Evolutionary conservation across 2,113 vertebrate species (phyloP), one percentile per base, ranked within the genome.

Genomic region (Hassar affinis): DNA sequence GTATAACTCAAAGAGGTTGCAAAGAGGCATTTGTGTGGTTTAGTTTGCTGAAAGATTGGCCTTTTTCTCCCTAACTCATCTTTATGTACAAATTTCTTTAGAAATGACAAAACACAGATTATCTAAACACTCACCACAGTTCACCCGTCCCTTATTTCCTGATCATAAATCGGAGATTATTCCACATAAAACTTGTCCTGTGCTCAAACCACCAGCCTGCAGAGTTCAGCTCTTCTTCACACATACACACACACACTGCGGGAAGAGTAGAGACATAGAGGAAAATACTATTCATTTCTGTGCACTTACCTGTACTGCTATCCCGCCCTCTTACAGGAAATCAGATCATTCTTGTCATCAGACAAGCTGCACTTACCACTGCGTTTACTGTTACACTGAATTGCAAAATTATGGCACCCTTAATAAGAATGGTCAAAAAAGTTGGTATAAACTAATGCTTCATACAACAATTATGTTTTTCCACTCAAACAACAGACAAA

Each of bases 51-150:
- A 8, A 2, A 38, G 17, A 27, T 12, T 33, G 56, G 22, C 33
- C 35, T 56, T 45, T 22, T 25, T 38, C 17, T 38, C 17, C 8
- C 10, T 66, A 12, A 49, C 12, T 3, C 1, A 0, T 56, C 27
- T 56, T 69, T 14, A 35, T 2, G 6, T 11, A 25, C 33, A 52
- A 18, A 4, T 69, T 56, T 69, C 11, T 47, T 54, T 81, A 54
- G 2, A 38, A 54, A 10, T 12, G 22, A 56, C 2, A 56, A 15
- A 35, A 69, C 33, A 69, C 33, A 18, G 4, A 81, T 61, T 51
- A 85, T 49, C 17, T 20, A 74, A 57, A 27, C 18, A 66, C 76
- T 86, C 22, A 83, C 80, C 56, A n/a, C 18, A 59, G 33, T 35
- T 76, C 52, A 71, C 45, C 18, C 35, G 33, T 49, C 27, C 15